Percentiles rank a stretch among this genome's conserved stretches.
Evolutionary conservation across 2,113 vertebrate species (phyloP).

Genomic region (Oryctolagus cuniculus): DNA sequence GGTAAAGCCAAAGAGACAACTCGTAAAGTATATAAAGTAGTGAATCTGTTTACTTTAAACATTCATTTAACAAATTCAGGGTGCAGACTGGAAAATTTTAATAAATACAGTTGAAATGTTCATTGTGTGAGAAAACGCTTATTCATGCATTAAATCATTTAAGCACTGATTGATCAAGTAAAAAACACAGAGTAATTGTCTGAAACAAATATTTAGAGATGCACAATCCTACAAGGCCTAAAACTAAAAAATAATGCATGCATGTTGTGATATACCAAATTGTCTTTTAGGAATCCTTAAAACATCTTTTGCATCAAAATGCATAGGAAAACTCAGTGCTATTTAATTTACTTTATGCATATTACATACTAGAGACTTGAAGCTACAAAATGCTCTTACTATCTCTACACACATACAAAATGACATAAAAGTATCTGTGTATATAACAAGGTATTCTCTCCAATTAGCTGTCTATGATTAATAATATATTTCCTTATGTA

Average conservation of each 20-base stretch:
- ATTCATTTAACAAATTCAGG: conserved; percentile 82
- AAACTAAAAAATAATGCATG: conserved; percentile 86
- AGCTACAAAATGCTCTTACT: conserved; percentile 88
- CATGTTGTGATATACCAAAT: conserved; percentile 80
- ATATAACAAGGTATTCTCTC: conserved; percentile 85
- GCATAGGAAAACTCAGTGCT: conserved; percentile 86
- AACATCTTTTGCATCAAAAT: conserved; percentile 86
- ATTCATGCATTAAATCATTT: conserved; percentile 87
- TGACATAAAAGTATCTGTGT: conserved; percentile 87
- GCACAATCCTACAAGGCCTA: conserved; percentile 81
- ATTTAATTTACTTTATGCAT: conserved; percentile 84
- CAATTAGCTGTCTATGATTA: conserved; percentile 79
- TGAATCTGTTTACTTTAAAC: conserved; percentile 82
- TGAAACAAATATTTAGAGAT: conserved; percentile 77
- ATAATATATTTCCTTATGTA: conserved; percentile 65
- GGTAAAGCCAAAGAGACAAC: conserved; percentile 84
- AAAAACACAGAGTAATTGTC: conserved; percentile 32
- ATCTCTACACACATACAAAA: conserved; percentile 86
- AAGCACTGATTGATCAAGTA: conserved; percentile 75
- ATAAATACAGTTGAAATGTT: conserved; percentile 85
- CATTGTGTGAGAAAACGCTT: conserved; percentile 84
- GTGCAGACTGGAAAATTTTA: conserved; percentile 84
- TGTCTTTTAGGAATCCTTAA: conserved; percentile 86
- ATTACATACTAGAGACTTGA: conserved; percentile 87
- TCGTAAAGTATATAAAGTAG: conserved; percentile 87